These are phyloP conservation scores for Mirounga angustirostris DNA, from an alignment of 2,113 vertebrate genomes.

Conservation along the genomic window DNA sequence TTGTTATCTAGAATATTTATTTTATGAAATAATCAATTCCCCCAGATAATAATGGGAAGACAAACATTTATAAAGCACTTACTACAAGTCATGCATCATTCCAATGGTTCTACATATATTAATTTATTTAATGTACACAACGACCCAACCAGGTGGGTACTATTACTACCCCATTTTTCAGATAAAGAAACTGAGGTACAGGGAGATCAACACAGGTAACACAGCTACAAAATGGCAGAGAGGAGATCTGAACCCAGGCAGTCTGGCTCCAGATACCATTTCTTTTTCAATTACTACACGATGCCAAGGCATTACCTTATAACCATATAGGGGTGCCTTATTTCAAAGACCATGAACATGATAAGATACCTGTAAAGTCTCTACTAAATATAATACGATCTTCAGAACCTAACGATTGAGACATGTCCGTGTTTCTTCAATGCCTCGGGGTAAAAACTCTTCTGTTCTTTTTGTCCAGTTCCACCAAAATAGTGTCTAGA, in stretches of 20 bases:
- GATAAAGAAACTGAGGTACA: conserved; percentile 14
- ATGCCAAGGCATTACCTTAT: not conserved
- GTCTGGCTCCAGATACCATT: not conserved
- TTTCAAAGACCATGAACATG: not conserved
- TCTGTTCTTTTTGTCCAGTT: conserved; percentile 48
- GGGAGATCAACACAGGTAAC: not conserved
- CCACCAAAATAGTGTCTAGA: conserved; percentile 22
- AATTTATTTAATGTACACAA: not conserved
- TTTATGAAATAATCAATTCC: conserved; percentile 16
- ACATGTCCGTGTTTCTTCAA: not conserved
- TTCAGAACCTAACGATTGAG: conserved; percentile 27
- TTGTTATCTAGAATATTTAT: conserved; percentile 23
- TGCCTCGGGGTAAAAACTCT: not conserved
- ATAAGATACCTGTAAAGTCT: conserved; percentile 2
- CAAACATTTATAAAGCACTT: conserved; percentile 33
- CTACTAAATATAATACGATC: conserved; percentile 3
- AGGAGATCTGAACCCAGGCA: not conserved
- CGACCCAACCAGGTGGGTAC: not conserved
- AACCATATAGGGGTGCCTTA: not conserved
- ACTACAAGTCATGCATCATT: not conserved
- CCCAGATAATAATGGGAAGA: not conserved
- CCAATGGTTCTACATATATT: not conserved
- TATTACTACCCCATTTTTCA: conserved; percentile 44
- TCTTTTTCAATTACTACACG: not conserved
- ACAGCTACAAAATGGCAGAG: not conserved